Conservation (phyloP, 2,888 invertebrate genomes). For the Chrysotoxum bicinctum region DNA sequence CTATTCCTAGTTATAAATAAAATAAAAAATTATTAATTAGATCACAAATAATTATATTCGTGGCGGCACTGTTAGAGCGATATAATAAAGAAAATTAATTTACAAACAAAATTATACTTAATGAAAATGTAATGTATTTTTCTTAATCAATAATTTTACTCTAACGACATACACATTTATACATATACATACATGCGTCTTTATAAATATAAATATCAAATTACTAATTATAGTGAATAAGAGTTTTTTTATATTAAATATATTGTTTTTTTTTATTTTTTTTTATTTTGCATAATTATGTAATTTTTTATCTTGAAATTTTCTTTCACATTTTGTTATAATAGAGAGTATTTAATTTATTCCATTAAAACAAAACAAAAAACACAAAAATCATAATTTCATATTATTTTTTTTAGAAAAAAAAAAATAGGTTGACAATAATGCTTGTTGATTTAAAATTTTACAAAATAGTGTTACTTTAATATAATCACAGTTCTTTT, state of each 20-base stretch:
- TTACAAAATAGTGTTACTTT: conserved; percentile 4
- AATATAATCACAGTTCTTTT: not conserved
- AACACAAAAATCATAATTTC: not conserved
- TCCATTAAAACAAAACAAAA: not conserved
- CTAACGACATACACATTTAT: conserved; percentile 59
- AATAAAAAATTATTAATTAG: conserved; percentile 6
- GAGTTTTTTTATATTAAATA: conserved; percentile 45
- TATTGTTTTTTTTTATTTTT: conserved; percentile 29
- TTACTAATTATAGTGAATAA: conserved; percentile 66
- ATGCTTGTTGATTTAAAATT: conserved; percentile 19
- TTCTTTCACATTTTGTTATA: conserved; percentile 45
- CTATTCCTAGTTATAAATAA: conserved; percentile 18
- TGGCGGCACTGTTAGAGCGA: conserved; percentile 13
- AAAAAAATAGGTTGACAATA: conserved; percentile 29
- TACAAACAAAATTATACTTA: conserved; percentile 55
- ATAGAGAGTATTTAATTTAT: conserved; percentile 30
- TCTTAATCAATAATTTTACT: conserved; percentile 51
- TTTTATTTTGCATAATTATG: conserved; percentile 50
- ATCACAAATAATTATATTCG: conserved; percentile 25
- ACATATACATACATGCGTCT: conserved; percentile 43
- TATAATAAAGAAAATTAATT: conserved; percentile 19
- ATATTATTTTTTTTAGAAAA: conserved; percentile 24
- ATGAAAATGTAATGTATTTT: conserved; percentile 57
- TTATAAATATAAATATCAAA: conserved; percentile 57
- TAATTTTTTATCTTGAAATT: conserved; percentile 58